Percentiles rank a stretch among this genome's conserved stretches.
These are phyloP conservation scores for Lithophane leautieri DNA, from an alignment of 2,888 invertebrate genomes.

Conservation along the genomic window DNA sequence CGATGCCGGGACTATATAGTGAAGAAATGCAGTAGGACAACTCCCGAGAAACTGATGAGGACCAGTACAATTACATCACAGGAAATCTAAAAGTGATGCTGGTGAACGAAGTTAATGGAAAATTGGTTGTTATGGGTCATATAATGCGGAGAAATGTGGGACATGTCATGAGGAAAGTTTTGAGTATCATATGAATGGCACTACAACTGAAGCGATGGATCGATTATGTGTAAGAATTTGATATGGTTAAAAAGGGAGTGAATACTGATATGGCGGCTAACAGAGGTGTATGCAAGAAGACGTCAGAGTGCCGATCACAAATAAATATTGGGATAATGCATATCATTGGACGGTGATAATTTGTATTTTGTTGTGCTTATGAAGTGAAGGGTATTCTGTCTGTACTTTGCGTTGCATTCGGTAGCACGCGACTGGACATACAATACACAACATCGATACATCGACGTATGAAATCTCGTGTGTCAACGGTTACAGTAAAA, in stretches of 20 bases:
- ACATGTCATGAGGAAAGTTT: background rate
- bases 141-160: too few relatives aligned
- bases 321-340: background rate
- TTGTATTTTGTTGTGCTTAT: background rate
- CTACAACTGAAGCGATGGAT: background rate
- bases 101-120: too few relatives aligned
- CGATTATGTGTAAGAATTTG: background rate
- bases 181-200: background rate
- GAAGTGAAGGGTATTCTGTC: conserved; percentile 5
- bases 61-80: background rate
- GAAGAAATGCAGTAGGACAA: conserved; percentile 2
- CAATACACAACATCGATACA: background rate
- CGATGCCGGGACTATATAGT: background rate
- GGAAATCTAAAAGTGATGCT: too few relatives aligned
- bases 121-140: too few relatives aligned
- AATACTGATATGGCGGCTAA: too few relatives aligned
- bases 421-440: conserved; percentile 26
- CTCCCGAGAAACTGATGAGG: background rate
- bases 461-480: background rate
- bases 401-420: accelerated
- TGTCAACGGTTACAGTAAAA: conserved; percentile 24
- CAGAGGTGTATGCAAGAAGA: background rate
- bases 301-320: background rate
- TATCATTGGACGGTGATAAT: background rate
- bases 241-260: background rate